Percentiles rank a stretch among this genome's conserved stretches.
These are phyloP conservation scores for Albula glossodonta DNA, from an alignment of 2,113 vertebrate genomes.

Conservation along the genomic window DNA sequence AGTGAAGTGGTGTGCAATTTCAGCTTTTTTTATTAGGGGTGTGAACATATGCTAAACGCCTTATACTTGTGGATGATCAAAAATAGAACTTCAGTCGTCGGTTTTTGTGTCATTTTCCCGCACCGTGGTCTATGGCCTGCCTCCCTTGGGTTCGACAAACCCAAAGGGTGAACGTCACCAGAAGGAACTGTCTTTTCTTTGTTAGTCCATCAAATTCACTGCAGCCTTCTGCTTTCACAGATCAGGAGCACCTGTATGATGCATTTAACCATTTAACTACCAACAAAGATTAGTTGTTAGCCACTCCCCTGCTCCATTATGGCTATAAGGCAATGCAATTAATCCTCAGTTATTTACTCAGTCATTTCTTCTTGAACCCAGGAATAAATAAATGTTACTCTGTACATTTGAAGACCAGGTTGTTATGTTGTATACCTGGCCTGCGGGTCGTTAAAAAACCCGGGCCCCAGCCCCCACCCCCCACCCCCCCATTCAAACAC, in stretches of 20 bases:
- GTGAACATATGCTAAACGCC: background rate
- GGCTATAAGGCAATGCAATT: too few species aligned
- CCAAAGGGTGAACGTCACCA: background rate
- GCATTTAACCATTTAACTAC: too few species aligned
- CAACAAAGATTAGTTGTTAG: too few species aligned
- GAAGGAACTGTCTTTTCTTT: background rate
- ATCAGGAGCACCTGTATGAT: too few species aligned
- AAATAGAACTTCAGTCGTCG: background rate
- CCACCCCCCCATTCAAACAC: conserved; percentile 15
- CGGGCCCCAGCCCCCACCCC: background rate
- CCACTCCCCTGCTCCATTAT: too few species aligned
- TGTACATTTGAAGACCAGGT: background rate
- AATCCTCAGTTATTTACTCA: too few species aligned
- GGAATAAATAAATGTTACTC: background rate
- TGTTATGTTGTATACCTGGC: background rate
- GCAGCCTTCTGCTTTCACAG: too few species aligned
- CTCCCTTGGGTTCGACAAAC: background rate
- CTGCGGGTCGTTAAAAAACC: conserved; percentile 11
- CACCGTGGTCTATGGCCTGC: background rate
- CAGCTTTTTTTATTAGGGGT: background rate
- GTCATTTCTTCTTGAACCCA: too few species aligned
- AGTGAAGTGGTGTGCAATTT: background rate
- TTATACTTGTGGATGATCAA: background rate
- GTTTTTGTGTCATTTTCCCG: background rate
- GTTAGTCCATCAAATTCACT: too few species aligned